phyloP scores from a whole-genome alignment of 2,113 vertebrate species.

The Chiloscyllium plagiosum region DNA sequence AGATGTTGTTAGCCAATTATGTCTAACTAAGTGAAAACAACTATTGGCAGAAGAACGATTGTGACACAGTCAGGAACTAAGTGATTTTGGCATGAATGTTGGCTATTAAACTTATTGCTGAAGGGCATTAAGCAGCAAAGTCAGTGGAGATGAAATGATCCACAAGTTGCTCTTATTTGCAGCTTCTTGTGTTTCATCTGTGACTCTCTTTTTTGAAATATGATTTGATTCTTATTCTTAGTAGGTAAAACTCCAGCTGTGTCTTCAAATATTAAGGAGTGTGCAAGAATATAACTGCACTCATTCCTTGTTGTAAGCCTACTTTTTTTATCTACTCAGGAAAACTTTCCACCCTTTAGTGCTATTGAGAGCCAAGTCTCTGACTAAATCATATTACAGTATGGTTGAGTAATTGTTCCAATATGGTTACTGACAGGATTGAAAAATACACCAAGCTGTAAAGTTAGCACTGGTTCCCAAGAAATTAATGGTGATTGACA shows the following conservation, averaged over 20 bases:
- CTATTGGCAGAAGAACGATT: neutral
- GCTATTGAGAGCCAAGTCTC: neutral
- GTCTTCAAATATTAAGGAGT: neutral
- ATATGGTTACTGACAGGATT: neutral
- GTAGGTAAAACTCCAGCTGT: neutral
- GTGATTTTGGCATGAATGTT: neutral
- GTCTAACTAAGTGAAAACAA: neutral
- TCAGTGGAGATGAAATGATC: neutral
- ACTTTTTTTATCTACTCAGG: neutral
- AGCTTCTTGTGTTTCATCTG: neutral
- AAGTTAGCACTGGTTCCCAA: neutral
- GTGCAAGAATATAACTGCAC: neutral
- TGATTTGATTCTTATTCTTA: neutral
- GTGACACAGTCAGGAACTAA: neutral
- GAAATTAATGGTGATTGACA: neutral
- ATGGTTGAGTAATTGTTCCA: neutral
- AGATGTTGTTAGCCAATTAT: neutral
- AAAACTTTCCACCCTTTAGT: neutral
- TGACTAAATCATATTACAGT: neutral
- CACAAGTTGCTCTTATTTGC: neutral
- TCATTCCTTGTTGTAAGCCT: neutral
- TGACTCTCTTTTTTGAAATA: neutral
- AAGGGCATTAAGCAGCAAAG: neutral
- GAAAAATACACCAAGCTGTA: neutral
- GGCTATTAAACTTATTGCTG: neutral